These are phyloP conservation scores for Collichthys lucidus DNA, from an alignment of 2,113 vertebrate species.

Conservation along the genomic window DNA sequence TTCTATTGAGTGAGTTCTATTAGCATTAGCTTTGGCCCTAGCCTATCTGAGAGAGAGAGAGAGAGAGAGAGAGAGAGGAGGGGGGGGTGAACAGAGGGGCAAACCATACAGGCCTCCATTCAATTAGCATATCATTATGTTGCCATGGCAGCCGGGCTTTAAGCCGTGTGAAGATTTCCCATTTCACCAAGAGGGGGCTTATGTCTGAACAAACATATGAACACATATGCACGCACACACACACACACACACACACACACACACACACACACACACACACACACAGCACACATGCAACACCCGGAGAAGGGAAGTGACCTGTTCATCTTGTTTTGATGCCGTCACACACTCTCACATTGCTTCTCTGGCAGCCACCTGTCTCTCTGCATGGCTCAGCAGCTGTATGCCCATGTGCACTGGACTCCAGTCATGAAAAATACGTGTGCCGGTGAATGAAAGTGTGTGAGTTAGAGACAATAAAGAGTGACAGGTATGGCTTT, in stretches of 20 bases:
- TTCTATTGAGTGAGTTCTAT: conserved; percentile 70
- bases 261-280: conserved; percentile 82
- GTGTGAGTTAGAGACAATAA: background rate
- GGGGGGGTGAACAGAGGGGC: conserved; percentile 55
- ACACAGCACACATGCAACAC: conserved; percentile 69
- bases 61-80: too few species aligned
- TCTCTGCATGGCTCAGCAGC: conserved; percentile 31
- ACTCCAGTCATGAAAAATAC: background rate
- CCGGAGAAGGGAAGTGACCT: conserved; percentile 43
- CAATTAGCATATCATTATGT: conserved; percentile 90
- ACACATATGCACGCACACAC: conserved; percentile 30
- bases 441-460: conserved; percentile 38
- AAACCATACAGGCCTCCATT: conserved; percentile 85
- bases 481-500: background rate
- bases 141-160: conserved; percentile 88
- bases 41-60: conserved; percentile 55
- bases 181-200: conserved; percentile 69
- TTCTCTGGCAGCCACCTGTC: conserved; percentile 30
- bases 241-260: conserved; percentile 81
- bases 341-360: conserved; percentile 28
- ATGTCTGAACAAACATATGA: conserved; percentile 47
- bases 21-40: conserved; percentile 73
- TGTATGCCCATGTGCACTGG: conserved; percentile 6
- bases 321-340: conserved; percentile 49
- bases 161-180: conserved; percentile 83